Conservation (phyloP, 2,888 invertebrate species). For the Lasioglossum marginatum region DNA sequence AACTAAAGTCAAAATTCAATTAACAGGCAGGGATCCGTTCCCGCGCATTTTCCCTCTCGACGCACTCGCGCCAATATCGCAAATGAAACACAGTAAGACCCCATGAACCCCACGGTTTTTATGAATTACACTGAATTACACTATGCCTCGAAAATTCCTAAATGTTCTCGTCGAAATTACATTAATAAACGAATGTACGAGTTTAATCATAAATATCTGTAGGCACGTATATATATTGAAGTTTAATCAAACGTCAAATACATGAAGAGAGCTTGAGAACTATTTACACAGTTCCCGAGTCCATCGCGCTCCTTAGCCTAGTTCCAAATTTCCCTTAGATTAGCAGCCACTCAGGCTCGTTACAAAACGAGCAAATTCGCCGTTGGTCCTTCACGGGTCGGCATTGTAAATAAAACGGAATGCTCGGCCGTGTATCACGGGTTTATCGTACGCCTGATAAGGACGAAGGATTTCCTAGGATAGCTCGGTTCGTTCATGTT, state of each 20-base stretch:
- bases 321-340: slow-evolving; percentile 59
- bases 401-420: slow-evolving; percentile 54
- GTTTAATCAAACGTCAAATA: background rate
- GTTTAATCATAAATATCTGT: background rate
- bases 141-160: slow-evolving; percentile 1
- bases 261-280: background rate
- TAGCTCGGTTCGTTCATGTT: background rate
- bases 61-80: slow-evolving; percentile 24
- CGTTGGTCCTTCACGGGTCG: slow-evolving; percentile 39
- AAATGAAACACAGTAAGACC: background rate
- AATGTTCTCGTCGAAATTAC: background rate
- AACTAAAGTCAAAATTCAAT: background rate
- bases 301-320: slow-evolving; percentile 14
- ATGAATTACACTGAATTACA: background rate
- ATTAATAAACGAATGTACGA: background rate
- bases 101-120: background rate
- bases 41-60: slow-evolving; percentile 40
- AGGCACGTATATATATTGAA: background rate
- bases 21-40: slow-evolving; percentile 10
- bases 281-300: slow-evolving; percentile 4
- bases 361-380: slow-evolving; percentile 59
- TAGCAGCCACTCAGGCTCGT: slow-evolving; percentile 54
- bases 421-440: slow-evolving; percentile 15
- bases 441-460: slow-evolving; percentile 40
- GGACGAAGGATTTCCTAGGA: background rate